Evolutionary conservation across 2,888 invertebrate species (phyloP), one percentile per base, ranked within the genome.

Genomic region (Luperina testacea): DNA sequence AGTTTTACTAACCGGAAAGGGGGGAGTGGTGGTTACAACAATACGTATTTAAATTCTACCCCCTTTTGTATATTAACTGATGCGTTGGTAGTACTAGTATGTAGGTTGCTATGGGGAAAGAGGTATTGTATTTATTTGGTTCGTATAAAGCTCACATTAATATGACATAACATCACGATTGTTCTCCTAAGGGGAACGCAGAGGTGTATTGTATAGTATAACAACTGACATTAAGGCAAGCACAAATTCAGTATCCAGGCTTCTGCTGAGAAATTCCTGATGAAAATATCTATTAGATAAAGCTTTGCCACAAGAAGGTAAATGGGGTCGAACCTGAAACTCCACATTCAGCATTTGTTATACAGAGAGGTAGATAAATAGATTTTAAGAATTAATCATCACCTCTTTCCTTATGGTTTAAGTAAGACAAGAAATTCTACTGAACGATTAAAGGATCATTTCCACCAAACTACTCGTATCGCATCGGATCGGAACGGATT

Each of bases 41-140:
- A 83, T 85, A 82, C 82, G 77, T 71, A 82, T 84, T 89, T 80
- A 74, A 80, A 82, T 78, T 75, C 59, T 72, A 38, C 74, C 20
- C 77, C 64, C 73, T 69, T 53, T 83, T 73, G 53, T 45, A 38
- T 72, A 67, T 59, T 64, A 61, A 78, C 71, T 67, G 45, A 45
- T 68, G 48, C 77, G 61, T 79, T 65, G 2, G n/a, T 45, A 48
- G 27, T 59, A 15, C n/a, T 27, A 57, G 38, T 69, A 8, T 20
- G 17, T 32, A 32, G 7, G 45, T 53, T 8, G 57, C 6, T 63
- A 68, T 48, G 38, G 13, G 51, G 27, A 61, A 64, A 53, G 11
- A 32, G 69, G 51, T 45, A 68, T 68, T 69, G 38, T 83, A 48
- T 48, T 72, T 15, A 45, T 72, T 72, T 45, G 45, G 27, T 45